These are phyloP conservation scores for Thalpophila matura DNA, from an alignment of 2,888 invertebrate species.

Conservation along the genomic window DNA sequence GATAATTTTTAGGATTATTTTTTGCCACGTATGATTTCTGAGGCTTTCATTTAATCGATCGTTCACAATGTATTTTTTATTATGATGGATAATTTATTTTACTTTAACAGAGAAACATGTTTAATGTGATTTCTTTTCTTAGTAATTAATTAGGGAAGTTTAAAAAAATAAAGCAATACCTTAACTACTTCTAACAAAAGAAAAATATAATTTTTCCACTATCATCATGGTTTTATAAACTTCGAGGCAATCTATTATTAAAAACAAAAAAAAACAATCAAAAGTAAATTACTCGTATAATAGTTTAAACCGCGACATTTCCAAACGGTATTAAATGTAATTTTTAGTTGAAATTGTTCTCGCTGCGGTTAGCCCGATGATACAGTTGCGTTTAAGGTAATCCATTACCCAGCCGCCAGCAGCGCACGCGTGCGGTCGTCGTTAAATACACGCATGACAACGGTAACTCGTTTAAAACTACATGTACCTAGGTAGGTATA, in stretches of 20 bases:
- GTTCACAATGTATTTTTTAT: conserved; percentile 46
- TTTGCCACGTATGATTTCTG: conserved; percentile 63
- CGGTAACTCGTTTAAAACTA: conserved; percentile 49
- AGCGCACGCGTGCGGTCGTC: conserved; percentile 56
- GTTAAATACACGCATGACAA: conserved; percentile 61
- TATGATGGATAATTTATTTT: no score
- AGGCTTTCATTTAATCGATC: conserved; percentile 47
- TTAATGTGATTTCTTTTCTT: no score
- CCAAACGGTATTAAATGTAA: conserved; percentile 60
- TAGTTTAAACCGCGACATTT: conserved; percentile 24
- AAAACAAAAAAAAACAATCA: neutral
- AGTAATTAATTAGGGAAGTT: no score
- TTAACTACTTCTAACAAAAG: no score
- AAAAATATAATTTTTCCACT: neutral
- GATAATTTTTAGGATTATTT: conserved; percentile 62
- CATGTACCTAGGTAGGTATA: no score
- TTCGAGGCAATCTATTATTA: neutral
- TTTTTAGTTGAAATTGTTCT: conserved; percentile 68
- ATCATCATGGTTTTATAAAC: neutral
- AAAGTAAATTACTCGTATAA: conserved; percentile 13
- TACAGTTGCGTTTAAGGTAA: conserved; percentile 72
- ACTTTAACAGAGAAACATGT: no score
- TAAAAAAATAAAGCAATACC: no score
- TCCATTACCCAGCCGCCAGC: conserved; percentile 67
- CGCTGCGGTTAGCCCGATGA: conserved; percentile 68